Percentiles rank a stretch among this genome's conserved stretches.
These are phyloP conservation scores for Cladorhizidae sp. DNA, from an alignment of 37 sponge, comb jelly and placozoan genomes.

Conservation along the genomic window DNA sequence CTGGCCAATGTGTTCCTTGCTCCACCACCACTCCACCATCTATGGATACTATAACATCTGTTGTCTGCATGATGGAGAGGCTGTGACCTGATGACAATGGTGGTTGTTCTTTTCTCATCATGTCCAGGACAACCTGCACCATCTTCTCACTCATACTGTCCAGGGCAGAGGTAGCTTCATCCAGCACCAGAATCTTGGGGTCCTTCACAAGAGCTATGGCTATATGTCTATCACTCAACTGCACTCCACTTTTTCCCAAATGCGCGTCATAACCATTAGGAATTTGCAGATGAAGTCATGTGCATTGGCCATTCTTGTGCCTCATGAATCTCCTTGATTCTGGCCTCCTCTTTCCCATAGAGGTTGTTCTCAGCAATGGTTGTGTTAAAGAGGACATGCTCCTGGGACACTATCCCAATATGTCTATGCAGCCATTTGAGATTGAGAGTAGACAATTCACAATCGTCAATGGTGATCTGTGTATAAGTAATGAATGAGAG, in stretches of 20 bases:
- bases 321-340: constrained; percentile 69
- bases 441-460: constrained; percentile 69
- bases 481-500: background rate
- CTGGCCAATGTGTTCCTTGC: constrained; percentile 74
- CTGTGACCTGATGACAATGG: constrained; percentile 92
- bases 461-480: constrained; percentile 75
- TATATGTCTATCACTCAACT: constrained; percentile 92
- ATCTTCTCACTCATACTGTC: constrained; percentile 89
- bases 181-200: constrained; percentile 91
- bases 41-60: constrained; percentile 70
- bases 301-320: constrained; percentile 91
- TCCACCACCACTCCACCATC: constrained; percentile 76
- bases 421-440: constrained; percentile 83
- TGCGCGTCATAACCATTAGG: constrained; percentile 78
- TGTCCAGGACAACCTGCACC: constrained; percentile 92
- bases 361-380: constrained; percentile 95
- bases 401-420: constrained; percentile 94
- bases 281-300: constrained; percentile 84
- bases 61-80: constrained; percentile 86
- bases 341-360: constrained; percentile 77
- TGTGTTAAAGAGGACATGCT: constrained; percentile 93
- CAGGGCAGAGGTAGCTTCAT: constrained; percentile 94
- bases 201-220: constrained; percentile 90
- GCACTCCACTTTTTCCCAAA: constrained; percentile 86
- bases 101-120: constrained; percentile 91